These are phyloP conservation scores for Mus minutoides DNA, from an alignment of 2,797 vertebrate species.

Conservation along the genomic window DNA sequence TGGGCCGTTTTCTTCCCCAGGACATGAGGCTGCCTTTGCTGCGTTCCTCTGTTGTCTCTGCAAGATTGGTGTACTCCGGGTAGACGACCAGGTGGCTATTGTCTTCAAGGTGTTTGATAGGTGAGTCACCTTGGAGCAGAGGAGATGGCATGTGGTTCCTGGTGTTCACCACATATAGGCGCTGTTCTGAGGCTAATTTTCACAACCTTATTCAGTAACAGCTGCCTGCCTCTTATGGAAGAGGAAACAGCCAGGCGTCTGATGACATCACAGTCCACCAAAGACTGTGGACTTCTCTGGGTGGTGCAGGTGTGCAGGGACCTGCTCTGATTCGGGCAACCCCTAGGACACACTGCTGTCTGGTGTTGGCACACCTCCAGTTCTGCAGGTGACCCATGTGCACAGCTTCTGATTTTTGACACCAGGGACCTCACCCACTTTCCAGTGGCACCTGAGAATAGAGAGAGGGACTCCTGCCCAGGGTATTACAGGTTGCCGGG, in stretches of 20 bases:
- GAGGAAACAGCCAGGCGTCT: background rate
- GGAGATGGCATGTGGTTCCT: fast-evolving
- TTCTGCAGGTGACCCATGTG: fast-evolving
- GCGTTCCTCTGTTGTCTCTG: slow-evolving; percentile 98
- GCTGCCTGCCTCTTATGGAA: background rate
- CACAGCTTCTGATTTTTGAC: background rate
- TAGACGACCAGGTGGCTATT: slow-evolving; percentile 95
- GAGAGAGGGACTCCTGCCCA: background rate
- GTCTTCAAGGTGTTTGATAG: slow-evolving; percentile 95
- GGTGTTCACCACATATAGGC: fast-evolving
- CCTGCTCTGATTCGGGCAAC: background rate
- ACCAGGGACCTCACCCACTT: background rate
- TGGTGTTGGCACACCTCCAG: no score
- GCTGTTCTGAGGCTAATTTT: fast-evolving
- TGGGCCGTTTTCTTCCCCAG: slow-evolving; percentile 82
- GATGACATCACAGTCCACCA: background rate
- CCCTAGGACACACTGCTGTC: background rate
- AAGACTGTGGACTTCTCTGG: background rate
- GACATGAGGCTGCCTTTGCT: slow-evolving; percentile 97
- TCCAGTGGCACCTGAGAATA: background rate
- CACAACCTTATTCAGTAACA: background rate
- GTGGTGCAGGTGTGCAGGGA: background rate
- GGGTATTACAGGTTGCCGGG: background rate
- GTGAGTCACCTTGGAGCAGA: slow-evolving; percentile 76
- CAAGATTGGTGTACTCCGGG: slow-evolving; percentile 94